A percentile compares a stretch with the other conserved stretches of the same genome.
These are phyloP conservation scores for Aegithalos caudatus DNA, from an alignment of 2,113 vertebrate genomes.

Conservation along the genomic window DNA sequence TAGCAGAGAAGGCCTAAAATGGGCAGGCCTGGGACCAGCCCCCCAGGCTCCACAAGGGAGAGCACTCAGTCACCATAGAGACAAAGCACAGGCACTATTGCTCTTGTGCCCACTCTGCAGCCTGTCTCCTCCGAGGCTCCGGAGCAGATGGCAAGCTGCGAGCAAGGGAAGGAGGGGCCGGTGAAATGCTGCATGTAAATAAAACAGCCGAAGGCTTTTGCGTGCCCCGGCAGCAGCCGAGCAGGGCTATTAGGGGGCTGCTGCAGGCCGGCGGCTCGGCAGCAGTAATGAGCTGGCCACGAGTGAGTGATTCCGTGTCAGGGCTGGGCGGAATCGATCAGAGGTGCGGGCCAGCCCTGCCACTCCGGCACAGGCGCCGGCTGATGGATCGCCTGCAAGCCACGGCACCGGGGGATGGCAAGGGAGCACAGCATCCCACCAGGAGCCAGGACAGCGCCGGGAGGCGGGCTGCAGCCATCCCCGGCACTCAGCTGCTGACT, in stretches of 20 bases:
- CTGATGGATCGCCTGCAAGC: background rate
- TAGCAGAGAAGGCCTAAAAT: background rate
- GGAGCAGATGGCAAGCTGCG: slow-evolving; percentile 33
- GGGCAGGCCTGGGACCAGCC: background rate
- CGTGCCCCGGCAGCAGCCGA: background rate
- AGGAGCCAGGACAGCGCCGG: background rate
- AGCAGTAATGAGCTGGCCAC: slow-evolving; percentile 44
- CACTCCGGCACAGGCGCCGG: background rate
- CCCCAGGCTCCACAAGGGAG: background rate
- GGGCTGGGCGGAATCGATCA: slow-evolving; percentile 3
- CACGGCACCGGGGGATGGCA: background rate
- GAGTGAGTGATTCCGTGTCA: slow-evolving; percentile 40
- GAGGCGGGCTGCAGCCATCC: background rate
- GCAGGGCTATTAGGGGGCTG: slow-evolving; percentile 17
- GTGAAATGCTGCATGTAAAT: slow-evolving; percentile 54
- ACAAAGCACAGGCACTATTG: background rate
- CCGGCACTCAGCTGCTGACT: accelerated
- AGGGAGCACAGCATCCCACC: background rate
- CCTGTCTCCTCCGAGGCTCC: background rate
- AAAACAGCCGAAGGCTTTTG: slow-evolving; percentile 25
- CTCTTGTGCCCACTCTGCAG: background rate
- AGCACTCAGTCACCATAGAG: slow-evolving; percentile 37
- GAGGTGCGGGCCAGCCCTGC: background rate
- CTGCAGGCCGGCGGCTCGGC: slow-evolving; percentile 45
- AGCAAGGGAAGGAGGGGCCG: background rate